phyloP scores from a whole-genome alignment of 2,797 vertebrate species.

The Eulemur coronatus region DNA sequence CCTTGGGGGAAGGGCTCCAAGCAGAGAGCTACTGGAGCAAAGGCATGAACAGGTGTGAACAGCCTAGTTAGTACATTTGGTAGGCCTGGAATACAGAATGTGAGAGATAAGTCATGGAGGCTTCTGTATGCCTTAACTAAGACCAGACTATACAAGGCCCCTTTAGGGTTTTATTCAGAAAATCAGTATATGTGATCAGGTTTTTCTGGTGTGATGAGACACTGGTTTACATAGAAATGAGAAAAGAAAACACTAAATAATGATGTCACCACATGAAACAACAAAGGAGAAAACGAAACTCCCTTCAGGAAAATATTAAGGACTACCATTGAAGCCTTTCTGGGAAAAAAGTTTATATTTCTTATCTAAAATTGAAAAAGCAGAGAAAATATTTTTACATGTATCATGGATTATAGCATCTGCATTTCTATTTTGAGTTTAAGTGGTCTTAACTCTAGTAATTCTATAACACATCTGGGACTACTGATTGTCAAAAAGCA shows the following conservation, averaged over 20 bases:
- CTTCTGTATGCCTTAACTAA: background rate
- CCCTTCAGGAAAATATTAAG: background rate
- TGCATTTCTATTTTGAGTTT: background rate
- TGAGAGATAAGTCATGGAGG: background rate
- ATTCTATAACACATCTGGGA: background rate
- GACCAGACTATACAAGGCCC: background rate
- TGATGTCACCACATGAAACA: slow-evolving; percentile 86
- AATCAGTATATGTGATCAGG: slow-evolving; percentile 39
- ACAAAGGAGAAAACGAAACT: slow-evolving; percentile 81
- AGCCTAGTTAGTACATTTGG: background rate
- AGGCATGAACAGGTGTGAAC: background rate
- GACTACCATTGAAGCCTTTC: background rate
- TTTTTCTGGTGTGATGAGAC: slow-evolving; percentile 64
- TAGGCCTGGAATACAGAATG: background rate
- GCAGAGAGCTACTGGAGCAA: background rate
- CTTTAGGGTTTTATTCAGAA: slow-evolving; percentile 43
- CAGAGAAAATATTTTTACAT: background rate
- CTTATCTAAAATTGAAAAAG: background rate
- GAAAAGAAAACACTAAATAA: slow-evolving; percentile 78
- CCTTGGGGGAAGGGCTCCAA: slow-evolving; percentile 42
- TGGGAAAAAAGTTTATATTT: background rate
- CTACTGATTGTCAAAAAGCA: background rate
- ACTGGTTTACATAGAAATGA: slow-evolving; percentile 74
- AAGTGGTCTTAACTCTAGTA: background rate
- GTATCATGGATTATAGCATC: background rate